Percentiles rank a stretch among this genome's conserved stretches.
Evolutionary conservation across 1,140 invertebrate species (phyloP).

Genomic region (Rhyzopertha dominica): DNA sequence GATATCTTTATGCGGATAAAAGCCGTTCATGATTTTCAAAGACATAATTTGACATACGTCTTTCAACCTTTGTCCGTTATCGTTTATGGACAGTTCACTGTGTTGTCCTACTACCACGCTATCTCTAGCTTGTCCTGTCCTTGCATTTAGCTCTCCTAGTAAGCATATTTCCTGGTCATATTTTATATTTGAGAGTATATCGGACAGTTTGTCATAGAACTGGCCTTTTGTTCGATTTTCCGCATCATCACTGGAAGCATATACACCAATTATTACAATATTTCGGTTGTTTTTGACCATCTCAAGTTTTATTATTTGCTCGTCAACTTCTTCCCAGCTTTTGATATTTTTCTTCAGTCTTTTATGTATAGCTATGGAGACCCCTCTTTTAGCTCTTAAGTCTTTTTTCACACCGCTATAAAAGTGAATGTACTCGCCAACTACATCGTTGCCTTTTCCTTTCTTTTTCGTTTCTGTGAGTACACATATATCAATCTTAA

Average conservation of each 20-base stretch:
- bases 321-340: no score
- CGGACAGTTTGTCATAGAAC: no score
- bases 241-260: no score
- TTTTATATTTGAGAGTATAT: slow-evolving; percentile 1
- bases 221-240: no score
- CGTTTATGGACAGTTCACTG: neutral
- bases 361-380: slow-evolving; percentile 1
- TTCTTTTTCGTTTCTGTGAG: slow-evolving; percentile 15
- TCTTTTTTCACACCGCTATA: slow-evolving; percentile 9
- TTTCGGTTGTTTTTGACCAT: no score
- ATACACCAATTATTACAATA: no score
- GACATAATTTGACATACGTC: neutral
- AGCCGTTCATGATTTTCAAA: slow-evolving; percentile 1
- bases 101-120: neutral
- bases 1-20: neutral
- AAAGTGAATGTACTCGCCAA: no score
- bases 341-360: no score
- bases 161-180: neutral
- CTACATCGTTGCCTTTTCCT: slow-evolving; percentile 11
- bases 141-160: neutral
- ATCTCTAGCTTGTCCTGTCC: neutral
- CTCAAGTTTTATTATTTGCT: no score
- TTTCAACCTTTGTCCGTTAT: neutral
- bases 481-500: slow-evolving; percentile 11
- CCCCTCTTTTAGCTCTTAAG: slow-evolving; percentile 7